Evolutionary conservation across 2,113 vertebrate species (phyloP).

Genomic region (Bungarus multicinctus): DNA sequence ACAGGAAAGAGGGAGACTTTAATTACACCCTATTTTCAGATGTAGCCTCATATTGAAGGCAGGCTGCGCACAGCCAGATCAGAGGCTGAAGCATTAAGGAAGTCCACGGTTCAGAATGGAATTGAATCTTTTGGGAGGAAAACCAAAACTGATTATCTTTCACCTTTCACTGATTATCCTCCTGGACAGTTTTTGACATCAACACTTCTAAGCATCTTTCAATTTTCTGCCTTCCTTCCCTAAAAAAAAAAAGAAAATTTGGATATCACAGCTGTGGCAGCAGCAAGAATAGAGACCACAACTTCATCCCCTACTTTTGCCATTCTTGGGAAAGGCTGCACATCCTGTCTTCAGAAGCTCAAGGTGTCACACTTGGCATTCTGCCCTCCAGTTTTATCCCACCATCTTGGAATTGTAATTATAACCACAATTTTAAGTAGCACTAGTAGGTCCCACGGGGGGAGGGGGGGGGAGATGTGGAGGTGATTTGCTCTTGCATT

Average conservation of each 20-base stretch:
- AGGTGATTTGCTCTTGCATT: neutral
- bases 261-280: neutral
- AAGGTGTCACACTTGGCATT: neutral
- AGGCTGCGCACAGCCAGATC: neutral
- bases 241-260: neutral
- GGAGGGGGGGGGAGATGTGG: no score
- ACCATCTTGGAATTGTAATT: neutral
- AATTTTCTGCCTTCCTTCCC: neutral
- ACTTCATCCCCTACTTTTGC: neutral
- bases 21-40: neutral
- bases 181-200: neutral
- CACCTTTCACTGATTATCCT: neutral
- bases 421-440: neutral
- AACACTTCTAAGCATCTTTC: neutral
- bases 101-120: neutral
- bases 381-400: neutral
- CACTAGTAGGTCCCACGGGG: neutral
- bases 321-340: neutral
- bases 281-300: neutral
- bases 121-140: neutral
- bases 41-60: neutral
- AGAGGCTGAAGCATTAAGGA: neutral
- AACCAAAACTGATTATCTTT: neutral
- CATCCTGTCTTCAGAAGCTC: neutral
- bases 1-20: neutral